Percentiles rank a stretch among this genome's conserved stretches.
Evolutionary conservation across 2,888 invertebrate genomes (phyloP).

Genomic region (Sphecodes monilicornis): DNA sequence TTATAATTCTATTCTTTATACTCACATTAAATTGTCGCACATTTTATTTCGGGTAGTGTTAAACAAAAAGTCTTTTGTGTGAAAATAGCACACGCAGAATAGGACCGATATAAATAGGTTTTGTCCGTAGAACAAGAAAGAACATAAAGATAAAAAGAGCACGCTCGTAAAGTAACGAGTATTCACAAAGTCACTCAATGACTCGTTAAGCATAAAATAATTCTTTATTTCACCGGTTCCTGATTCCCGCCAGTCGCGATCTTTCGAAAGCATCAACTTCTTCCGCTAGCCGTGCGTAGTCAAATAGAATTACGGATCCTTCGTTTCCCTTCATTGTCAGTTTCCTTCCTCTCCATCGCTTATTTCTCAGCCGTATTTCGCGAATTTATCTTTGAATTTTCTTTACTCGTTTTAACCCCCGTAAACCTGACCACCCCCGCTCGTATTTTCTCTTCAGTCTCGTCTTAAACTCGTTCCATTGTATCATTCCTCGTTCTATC

Average conservation of each 20-base stretch:
- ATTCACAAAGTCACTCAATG: neutral
- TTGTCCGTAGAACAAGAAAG: neutral
- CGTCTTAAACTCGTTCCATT: slow-evolving; percentile 32
- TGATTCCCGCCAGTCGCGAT: neutral
- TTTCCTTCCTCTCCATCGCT: neutral
- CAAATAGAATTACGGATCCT: slow-evolving; percentile 9
- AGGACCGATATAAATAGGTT: too few relatives aligned
- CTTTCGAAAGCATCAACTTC: neutral
- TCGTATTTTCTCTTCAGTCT: slow-evolving; percentile 3
- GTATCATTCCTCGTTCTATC: slow-evolving; percentile 25
- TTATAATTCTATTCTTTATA: too few relatives aligned
- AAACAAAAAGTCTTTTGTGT: too few relatives aligned
- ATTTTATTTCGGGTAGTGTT: too few relatives aligned
- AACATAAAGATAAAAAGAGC: neutral
- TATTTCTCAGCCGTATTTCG: neutral
- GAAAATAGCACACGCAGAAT: too few relatives aligned
- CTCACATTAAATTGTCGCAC: too few relatives aligned
- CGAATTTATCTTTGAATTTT: slow-evolving; percentile 13
- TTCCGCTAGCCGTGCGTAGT: neutral
- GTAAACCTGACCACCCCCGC: slow-evolving; percentile 8
- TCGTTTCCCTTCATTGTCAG: neutral
- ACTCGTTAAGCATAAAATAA: neutral
- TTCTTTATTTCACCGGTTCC: neutral
- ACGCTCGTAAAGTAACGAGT: neutral
- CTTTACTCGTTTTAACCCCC: slow-evolving; percentile 14